Evolutionary conservation across 2,888 invertebrate genomes (phyloP), one percentile per base, ranked within the genome.

Genomic region (Sisyra nigra): DNA sequence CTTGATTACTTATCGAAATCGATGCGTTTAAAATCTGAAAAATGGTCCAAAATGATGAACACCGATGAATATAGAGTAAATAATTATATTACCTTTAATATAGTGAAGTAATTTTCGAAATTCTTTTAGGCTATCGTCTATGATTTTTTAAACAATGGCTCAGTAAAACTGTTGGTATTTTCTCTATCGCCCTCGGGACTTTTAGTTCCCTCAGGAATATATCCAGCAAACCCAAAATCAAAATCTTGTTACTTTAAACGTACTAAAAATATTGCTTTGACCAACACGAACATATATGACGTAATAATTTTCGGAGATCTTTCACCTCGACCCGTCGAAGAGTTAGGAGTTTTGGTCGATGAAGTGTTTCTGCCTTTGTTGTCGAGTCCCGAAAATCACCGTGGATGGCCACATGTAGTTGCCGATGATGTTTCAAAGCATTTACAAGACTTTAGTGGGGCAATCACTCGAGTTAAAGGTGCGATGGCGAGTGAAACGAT

Each of bases 401-500:
- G 55, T 17, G 76, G 75, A 3, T 86, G 85, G 85, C 84, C 86
- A 0, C 68, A 70, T 47, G 72, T 81, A 9, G 76, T 84, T 3
- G 67, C 71, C 4, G 73, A 76, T 45, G 85, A 85, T 54, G 76
- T 85, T 55, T 72, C 71, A 48, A 68, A 68, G 19, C 81, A 84
- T 54, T 69, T 81, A 1, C 73, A 78, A 48, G 70, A 75, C 6
- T 66, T 85, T 48, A 72, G 78, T 48, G 81, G 74, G 55, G 66
- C 73, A 42, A 74, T 85, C 54, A 76, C 76, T 52, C 76, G 83
- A 70, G 62, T 87, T 41, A 79, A 74, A 58, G 92, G 92, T 1
- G 82, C 87, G 57, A 80, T 89, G 62, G 73, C 76, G 38, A 89
- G 88, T 51, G 81, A 87, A 60, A 89, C 87, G 0, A 71, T 89